Evolutionary conservation across 2,888 invertebrate genomes (phyloP), one percentile per base, ranked within the genome.

Genomic region (Volucella zonaria): DNA sequence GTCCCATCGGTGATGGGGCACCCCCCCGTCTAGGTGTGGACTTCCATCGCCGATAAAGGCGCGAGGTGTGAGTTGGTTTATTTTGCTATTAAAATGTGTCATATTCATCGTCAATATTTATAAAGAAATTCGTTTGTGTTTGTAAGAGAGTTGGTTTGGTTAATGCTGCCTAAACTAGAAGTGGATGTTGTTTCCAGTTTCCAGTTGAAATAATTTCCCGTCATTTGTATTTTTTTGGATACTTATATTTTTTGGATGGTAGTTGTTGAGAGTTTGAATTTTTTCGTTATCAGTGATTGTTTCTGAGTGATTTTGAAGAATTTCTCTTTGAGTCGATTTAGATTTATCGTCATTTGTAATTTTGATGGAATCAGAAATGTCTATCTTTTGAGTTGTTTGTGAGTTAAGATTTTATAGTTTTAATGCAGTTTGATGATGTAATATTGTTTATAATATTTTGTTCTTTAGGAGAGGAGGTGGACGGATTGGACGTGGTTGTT

Each of bases 11-110:
- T 31, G 54, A 43, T 14, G 51, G 18, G 18, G n/a, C n/a, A 18
- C 1, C 18, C 18, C 18, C 18, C 18, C 18, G 18, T 23, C 18
- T 23, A 23, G 2, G 18, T 2, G 0, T 1, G 18, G 18, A 23
- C 51, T 51, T 18, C 49, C 38, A 38, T 64, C 64, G 52, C 51
- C 52, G 31, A 10, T 8, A 49, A 42, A 23, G 45, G 51, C 43
- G 73, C 51, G 59, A 51, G 71, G 11, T 71, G 43, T 40, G 71
- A 3, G 51, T 31, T 3, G 40, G 49, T 14, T 11, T 31, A 47
- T 64, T 9, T 6, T 54, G 54, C 40, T 64, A n/a, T 73, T 73
- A 73, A 42, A 61, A 51, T 59, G 8, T 43, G n/a, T 52, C 49
- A 40, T 70, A 3, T n/a, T 56, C 40, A 23, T 70, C 49, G 12